Base-by-base conservation (phyloP, 1,140 invertebrate species). In the Camponotus vicinus region DNA sequence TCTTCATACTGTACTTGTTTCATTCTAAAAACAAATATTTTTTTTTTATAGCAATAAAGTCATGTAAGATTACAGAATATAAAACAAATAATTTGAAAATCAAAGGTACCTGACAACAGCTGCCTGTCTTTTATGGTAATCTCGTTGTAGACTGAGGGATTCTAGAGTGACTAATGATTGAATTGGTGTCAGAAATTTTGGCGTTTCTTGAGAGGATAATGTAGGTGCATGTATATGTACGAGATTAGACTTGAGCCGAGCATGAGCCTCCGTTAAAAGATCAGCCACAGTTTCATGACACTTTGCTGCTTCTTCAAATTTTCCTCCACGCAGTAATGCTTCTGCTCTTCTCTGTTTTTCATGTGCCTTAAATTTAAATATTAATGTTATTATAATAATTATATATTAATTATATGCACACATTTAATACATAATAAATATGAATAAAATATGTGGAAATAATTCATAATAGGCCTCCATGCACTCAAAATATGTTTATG, bases 271-370 rank as follows among this genome's bases (percentile, higher is more conserved):
- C 6, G 95, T 86, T 3, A 97, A 90, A 37, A 96, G 90, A 91
- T 96, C 95, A 5, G 96, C 95, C 15, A 96, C 96, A 90, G 95
- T 95, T 89, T 96, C 95, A 88, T 97, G 96, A 87, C 96, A 97
- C 75, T 96, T 94, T 82, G 97, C 96, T 3, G 97, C 96, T 90
- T 97, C 96, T 75, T 96, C 95, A 86, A 96, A 97, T 87, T 95
- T 95, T 88, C 96, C 95, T 88, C 96, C 95, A 59, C 95, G 94
- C 59, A 97, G 92, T 90, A 96, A 95, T 55, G 95, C 95, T 70
- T 97, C 96, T 73, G 96, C 96, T 90, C 96, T 95, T 87, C 97
- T 95, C 89, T 97, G 96, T 90, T 96, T 96, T 84, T 96, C 96
- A 93, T 97, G 97, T 27, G 97, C 96, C 97, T 97, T 86, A 73